Evolutionary conservation across 2,888 invertebrate species (phyloP), one percentile per base, ranked within the genome.

Genomic region (Zhuqinia jingwanae): DNA sequence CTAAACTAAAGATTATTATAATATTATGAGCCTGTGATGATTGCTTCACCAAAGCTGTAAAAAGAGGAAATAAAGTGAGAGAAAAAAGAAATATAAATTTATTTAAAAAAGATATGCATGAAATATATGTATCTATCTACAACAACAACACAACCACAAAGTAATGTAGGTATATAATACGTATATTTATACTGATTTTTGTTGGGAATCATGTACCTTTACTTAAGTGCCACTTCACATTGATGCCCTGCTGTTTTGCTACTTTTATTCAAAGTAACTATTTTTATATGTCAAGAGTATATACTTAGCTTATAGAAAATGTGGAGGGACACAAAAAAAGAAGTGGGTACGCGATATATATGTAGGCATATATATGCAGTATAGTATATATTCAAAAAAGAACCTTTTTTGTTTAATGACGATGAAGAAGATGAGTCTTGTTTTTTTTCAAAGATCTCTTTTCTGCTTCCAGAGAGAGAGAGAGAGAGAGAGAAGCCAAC

Each of bases 11-110:
- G 84, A 85, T 81, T 86, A 75, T 79, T 80, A 53, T 81, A 75
- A 86, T 80, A 53, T 81, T 80, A 86, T 80, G 75, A 65, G 56
- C 42, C 36, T 76, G n/a, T n/a, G 75, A 76, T 76, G 80, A 86
- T 86, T 86, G 76, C 50, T 75, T 86, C 76, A 25, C n/a, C 73
- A 86, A 86, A 73, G 86, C 47, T 63, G 86, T 86, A 86, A 86
- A 86, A 80, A 50, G 80, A 79, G 79, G 60, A 80, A 80, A 80
- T 86, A 81, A 80, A 80, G 68, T 53, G 17, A 36, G 42, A 85
- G 36, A 79, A 65, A 84, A 76, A 65, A 56, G 60, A 11, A 50
- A 25, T 73, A 50, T 27, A 5, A 73, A n/a, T n/a, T n/a, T n/a
- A n/a, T n/a, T n/a, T n/a, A n/a, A n/a, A n/a, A n/a, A n/a, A n/a